Percentiles rank a stretch among this genome's conserved stretches.
Conservation (phyloP, 2,113 vertebrate genomes). For the Pangasianodon hypophthalmus region DNA sequence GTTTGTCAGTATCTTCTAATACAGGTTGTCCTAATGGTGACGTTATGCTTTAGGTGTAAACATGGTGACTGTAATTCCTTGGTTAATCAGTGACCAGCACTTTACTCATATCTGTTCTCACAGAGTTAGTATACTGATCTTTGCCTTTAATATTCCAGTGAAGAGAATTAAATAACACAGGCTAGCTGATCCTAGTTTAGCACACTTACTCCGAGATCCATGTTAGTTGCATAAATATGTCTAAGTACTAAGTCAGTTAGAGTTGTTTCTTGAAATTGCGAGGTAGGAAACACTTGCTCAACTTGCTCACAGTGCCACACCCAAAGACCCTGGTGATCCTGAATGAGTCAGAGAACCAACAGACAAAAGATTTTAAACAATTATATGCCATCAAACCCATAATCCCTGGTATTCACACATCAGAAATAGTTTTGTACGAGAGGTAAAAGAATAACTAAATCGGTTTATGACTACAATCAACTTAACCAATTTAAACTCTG, state of each 20-base stretch:
- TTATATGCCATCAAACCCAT: background rate
- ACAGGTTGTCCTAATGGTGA: background rate
- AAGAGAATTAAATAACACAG: background rate
- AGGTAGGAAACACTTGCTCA: background rate
- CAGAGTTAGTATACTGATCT: background rate
- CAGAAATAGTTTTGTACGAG: background rate
- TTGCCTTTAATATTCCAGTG: background rate
- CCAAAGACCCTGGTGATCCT: conserved; percentile 22
- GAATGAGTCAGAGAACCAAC: conserved; percentile 29
- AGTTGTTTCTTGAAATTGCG: conserved; percentile 5
- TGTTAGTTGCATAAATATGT: background rate
- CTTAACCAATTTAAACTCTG: background rate
- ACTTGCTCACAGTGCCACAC: conserved; percentile 7
- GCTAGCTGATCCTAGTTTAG: background rate
- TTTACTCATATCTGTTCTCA: conserved; percentile 4
- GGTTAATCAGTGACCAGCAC: conserved; percentile 5
- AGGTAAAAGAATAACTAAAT: background rate
- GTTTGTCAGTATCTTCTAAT: background rate
- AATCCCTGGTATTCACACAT: background rate
- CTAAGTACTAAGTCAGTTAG: background rate
- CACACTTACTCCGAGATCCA: background rate
- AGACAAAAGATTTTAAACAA: background rate
- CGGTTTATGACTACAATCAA: too few relatives aligned
- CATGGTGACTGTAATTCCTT: background rate
- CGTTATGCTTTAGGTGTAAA: background rate